phyloP scores from a whole-genome alignment of 2,113 vertebrate genomes.

The Odocoileus hemionus region DNA sequence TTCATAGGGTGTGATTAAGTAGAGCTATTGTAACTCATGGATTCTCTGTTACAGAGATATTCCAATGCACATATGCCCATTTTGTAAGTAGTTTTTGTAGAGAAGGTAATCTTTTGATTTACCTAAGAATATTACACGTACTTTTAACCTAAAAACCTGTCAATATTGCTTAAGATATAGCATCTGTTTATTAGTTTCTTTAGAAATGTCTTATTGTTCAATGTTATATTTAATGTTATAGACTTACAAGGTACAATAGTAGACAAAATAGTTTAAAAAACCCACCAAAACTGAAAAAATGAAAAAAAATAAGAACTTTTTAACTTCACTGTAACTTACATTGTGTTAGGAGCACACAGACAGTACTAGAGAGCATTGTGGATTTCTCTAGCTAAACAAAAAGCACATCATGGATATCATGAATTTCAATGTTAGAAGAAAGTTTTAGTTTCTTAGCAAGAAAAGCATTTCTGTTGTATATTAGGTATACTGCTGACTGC shows the following conservation, averaged over 20 bases:
- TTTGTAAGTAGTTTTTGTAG: not conserved
- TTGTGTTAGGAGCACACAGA: not conserved
- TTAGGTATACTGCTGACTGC: not conserved
- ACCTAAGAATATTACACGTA: not conserved
- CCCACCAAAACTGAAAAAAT: not conserved
- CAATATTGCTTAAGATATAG: not conserved
- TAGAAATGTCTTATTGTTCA: not conserved
- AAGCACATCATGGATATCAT: not conserved
- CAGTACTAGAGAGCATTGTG: not conserved
- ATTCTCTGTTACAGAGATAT: not conserved
- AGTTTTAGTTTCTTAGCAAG: not conserved
- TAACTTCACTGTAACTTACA: not conserved
- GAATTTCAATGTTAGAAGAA: not conserved
- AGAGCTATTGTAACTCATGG: too few relatives aligned
- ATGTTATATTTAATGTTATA: not conserved
- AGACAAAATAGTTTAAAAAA: not conserved
- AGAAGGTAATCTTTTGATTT: not conserved
- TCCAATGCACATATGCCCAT: not conserved
- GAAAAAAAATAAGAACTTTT: not conserved
- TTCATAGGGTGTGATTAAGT: not conserved
- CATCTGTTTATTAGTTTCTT: not conserved
- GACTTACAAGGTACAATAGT: not conserved
- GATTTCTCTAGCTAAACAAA: not conserved
- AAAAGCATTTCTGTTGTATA: not conserved
- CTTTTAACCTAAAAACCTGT: not conserved